Evolutionary conservation across 2,113 vertebrate species (phyloP).

Genomic region (Phalacrocorax aristotelis): DNA sequence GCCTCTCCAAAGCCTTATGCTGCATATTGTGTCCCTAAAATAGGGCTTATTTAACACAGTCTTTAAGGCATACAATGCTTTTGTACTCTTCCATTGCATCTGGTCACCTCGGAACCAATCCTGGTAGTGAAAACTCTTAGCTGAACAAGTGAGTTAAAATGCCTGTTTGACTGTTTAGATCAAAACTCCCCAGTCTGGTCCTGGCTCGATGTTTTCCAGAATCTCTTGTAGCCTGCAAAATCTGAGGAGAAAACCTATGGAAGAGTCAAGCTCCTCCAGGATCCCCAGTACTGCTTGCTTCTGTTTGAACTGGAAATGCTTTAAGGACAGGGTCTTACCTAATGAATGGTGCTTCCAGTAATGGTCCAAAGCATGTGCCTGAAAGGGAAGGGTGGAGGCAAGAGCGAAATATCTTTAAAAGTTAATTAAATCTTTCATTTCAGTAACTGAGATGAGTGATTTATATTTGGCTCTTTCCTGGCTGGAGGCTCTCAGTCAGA

Average conservation of each 20-base stretch:
- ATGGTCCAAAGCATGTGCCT: not conserved
- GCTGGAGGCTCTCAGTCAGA: not conserved
- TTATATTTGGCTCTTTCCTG: not conserved
- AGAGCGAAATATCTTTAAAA: not conserved
- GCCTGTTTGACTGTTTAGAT: not conserved
- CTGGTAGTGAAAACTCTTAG: not conserved
- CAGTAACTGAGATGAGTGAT: not conserved
- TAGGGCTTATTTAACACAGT: not conserved
- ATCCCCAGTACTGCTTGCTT: not conserved
- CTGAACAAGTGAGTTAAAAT: not conserved
- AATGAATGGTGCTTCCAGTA: not conserved
- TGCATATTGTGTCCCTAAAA: not conserved
- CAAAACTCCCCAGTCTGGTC: fast-evolving
- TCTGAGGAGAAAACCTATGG: not conserved
- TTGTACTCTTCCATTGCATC: not conserved
- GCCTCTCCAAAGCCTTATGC: not conserved
- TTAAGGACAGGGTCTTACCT: not conserved
- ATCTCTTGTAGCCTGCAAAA: not conserved
- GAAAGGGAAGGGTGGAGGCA: not conserved
- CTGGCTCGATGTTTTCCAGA: not conserved
- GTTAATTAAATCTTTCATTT: not conserved
- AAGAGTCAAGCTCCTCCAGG: not conserved
- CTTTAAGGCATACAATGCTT: not conserved
- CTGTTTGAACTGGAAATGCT: not conserved
- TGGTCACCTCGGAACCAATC: not conserved